Conservation (phyloP, 2,888 invertebrate species). For the Schizaphis graminum region DNA sequence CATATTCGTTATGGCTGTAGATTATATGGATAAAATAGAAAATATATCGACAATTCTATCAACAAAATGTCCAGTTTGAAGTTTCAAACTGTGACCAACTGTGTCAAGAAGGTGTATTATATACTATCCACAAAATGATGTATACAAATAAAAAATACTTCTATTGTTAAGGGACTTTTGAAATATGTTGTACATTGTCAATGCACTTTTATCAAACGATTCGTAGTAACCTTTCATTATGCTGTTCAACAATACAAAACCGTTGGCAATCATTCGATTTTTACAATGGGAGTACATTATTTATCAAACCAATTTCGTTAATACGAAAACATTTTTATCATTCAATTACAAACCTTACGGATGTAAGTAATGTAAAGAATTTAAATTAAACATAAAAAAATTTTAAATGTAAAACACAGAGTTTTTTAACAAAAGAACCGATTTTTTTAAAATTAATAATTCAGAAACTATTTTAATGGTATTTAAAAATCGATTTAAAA, state of each 20-base stretch:
- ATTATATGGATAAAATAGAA: not conserved
- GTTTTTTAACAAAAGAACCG: not conserved
- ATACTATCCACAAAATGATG: not conserved
- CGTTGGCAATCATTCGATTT: slow-evolving; percentile 40
- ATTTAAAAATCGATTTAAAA: not conserved
- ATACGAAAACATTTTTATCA: not conserved
- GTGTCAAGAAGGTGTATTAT: not conserved
- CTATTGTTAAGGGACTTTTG: slow-evolving; percentile 28
- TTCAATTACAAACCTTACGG: not conserved
- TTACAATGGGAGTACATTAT: slow-evolving; percentile 31
- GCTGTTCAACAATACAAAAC: slow-evolving; percentile 40
- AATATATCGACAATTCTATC: not conserved
- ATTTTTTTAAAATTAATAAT: not conserved
- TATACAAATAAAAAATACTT: not conserved
- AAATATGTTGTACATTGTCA: slow-evolving; percentile 47
- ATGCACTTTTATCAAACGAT: slow-evolving; percentile 11
- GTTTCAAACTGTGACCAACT: slow-evolving; percentile 9
- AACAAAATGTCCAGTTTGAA: not conserved
- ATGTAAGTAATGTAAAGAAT: not conserved
- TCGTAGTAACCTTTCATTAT: slow-evolving; percentile 34
- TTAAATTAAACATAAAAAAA: not conserved
- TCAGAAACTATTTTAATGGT: not conserved
- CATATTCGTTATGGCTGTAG: not conserved
- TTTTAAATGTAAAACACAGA: not conserved
- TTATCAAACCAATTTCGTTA: slow-evolving; percentile 10